phyloP scores from a whole-genome alignment of 1,140 invertebrate genomes.

The Diachasmimorpha longicaudata region DNA sequence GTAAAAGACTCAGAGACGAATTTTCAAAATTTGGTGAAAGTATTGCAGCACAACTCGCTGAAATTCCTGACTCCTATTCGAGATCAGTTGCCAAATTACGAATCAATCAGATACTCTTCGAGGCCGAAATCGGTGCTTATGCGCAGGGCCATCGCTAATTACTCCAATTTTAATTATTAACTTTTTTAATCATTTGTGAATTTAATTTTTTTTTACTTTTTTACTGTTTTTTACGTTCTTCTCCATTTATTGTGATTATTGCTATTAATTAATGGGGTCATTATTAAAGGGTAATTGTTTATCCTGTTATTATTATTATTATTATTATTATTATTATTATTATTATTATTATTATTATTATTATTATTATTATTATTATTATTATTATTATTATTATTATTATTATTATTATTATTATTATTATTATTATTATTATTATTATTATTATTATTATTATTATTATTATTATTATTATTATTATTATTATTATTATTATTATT shows the following conservation, averaged over 20 bases:
- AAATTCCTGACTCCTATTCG: conserved; percentile 47
- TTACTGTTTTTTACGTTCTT: background rate
- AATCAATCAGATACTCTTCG: conserved; percentile 48
- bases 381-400: too few species aligned
- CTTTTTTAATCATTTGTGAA: background rate
- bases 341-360: too few species aligned
- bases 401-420: too few species aligned
- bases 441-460: too few species aligned
- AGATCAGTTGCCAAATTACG: conserved; percentile 46
- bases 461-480: too few species aligned
- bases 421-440: too few species aligned
- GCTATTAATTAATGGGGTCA: background rate
- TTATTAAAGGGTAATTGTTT: background rate
- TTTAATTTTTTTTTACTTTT: conserved; percentile 16
- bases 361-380: too few species aligned
- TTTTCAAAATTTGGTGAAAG: conserved; percentile 46
- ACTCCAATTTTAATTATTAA: too few species aligned
- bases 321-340: too few species aligned
- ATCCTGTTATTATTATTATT: too few species aligned
- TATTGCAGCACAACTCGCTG: conserved; percentile 42
- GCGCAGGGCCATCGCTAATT: conserved; percentile 41
- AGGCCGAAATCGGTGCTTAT: conserved; percentile 47
- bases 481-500: too few species aligned
- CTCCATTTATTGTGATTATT: background rate
- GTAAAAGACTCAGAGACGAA: conserved; percentile 40